phyloP scores from a whole-genome alignment of 2,888 invertebrate species.

The Sesamia inferens region DNA sequence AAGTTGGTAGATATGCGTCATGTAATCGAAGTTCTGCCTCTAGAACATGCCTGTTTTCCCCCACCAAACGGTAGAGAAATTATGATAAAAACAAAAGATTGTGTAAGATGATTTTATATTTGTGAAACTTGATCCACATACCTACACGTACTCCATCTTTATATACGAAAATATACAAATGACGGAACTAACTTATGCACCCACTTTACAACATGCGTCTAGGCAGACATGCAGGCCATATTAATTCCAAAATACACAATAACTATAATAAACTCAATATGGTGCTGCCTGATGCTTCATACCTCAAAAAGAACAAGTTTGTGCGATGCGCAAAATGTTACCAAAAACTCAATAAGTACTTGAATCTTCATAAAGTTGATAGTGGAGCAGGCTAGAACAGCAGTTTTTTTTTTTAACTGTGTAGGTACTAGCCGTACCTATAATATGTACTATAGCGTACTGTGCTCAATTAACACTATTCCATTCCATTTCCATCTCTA shows the following conservation, averaged over 20 bases:
- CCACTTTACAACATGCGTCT: constrained; percentile 51
- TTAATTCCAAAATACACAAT: constrained; percentile 49
- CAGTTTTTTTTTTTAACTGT: not conserved
- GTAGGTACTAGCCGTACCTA: not conserved
- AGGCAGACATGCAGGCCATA: constrained; percentile 38
- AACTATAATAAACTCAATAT: constrained; percentile 38
- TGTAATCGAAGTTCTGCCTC: no score
- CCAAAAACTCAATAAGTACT: not conserved
- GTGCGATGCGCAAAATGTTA: not conserved
- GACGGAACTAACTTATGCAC: constrained; percentile 56
- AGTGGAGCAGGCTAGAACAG: not conserved
- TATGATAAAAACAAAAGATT: not conserved
- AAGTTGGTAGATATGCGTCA: no score
- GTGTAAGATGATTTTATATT: constrained; percentile 28
- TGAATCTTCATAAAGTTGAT: not conserved
- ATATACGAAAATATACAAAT: constrained; percentile 1
- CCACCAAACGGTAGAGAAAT: no score
- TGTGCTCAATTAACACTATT: constrained; percentile 10
- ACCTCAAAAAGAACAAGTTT: not conserved
- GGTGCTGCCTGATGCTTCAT: constrained; percentile 11
- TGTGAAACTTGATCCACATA: constrained; percentile 15
- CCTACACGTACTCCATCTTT: not conserved
- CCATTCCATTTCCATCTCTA: not conserved
- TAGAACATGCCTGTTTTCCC: no score
- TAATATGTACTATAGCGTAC: not conserved